A percentile compares a stretch with the other conserved stretches of the same genome.
These are phyloP conservation scores for Linnaemya tessellans DNA, from an alignment of 2,888 invertebrate species.

Conservation along the genomic window DNA sequence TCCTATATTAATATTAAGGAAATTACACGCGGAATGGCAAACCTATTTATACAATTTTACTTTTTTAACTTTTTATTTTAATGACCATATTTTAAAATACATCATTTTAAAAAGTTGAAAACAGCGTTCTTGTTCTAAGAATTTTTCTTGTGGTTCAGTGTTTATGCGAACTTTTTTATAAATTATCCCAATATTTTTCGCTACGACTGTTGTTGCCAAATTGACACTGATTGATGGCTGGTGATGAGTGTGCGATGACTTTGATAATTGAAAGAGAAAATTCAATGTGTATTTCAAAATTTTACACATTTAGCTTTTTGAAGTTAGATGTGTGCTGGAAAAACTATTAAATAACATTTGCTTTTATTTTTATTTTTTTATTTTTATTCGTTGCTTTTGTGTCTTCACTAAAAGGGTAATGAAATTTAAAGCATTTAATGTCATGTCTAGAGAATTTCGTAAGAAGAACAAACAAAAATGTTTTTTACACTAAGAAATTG, in stretches of 20 bases:
- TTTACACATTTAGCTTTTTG: slow-evolving; percentile 41
- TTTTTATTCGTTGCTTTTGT: neutral
- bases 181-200: neutral
- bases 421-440: slow-evolving; percentile 24
- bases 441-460: neutral
- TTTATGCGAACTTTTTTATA: neutral
- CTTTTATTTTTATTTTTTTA: neutral
- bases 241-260: slow-evolving; percentile 66
- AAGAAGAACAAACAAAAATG: neutral
- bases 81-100: too few species aligned
- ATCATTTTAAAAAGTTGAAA: too few species aligned
- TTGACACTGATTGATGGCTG: slow-evolving; percentile 68
- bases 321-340: slow-evolving; percentile 20
- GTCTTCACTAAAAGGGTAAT: slow-evolving; percentile 15
- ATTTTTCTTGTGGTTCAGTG: too few species aligned
- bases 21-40: too few species aligned
- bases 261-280: slow-evolving; percentile 64
- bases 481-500: neutral
- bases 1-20: too few species aligned
- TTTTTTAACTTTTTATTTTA: too few species aligned
- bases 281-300: slow-evolving; percentile 51
- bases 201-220: slow-evolving; percentile 42
- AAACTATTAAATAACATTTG: slow-evolving; percentile 24
- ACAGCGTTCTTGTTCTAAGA: too few species aligned
- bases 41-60: too few species aligned